Base-by-base conservation (phyloP, 2,113 vertebrate genomes). In the Chloebia gouldiae region DNA sequence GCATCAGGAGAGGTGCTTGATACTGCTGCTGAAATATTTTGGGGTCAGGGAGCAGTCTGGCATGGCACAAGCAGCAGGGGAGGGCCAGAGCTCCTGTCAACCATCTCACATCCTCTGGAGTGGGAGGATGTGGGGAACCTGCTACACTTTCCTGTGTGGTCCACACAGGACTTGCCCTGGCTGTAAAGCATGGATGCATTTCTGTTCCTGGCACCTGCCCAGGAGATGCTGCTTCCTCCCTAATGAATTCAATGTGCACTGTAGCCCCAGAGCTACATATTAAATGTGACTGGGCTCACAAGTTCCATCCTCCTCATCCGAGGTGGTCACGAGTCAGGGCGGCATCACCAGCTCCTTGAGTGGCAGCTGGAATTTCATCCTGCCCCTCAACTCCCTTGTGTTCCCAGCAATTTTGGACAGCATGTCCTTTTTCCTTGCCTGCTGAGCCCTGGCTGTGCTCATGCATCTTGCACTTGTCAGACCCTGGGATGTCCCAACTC, bases 281-380 rank as follows among this genome's bases (percentile, higher is more conserved):
- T 71, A 60, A 47, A 15, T 24, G 2, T 69, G 71, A 40, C 0
- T 0, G 54, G 10, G 22, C 33, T 60, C 13, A 14, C 40, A 49
- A 0, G 4, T 42, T 65, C 42, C 37, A 16, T 0, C 1, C 31
- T 6, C 15, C 50, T 71, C 7, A 6, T 16, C 14, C 0, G 0
- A 44, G 40, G 44, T 49, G 31, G 39, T 13, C 0, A 7, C 42
- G 21, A 50, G 33, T n/a, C 44, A 4, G 3, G 12, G 45, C 1
- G 6, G 51, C 56, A 76, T 75, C 0, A 0, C 10, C 22, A 45
- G 57, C 53, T 64, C 37, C 65, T 25, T 0, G 0, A 27, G 14
- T 56, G 57, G 59, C 44, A 76, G 20, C 28, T 5, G 0, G 51
- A 5, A 0, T 85, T 92, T 69, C 16, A 51, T 60, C 30, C 9